Base-by-base conservation (phyloP, 2,888 invertebrate genomes). In the Acronicta psi region DNA sequence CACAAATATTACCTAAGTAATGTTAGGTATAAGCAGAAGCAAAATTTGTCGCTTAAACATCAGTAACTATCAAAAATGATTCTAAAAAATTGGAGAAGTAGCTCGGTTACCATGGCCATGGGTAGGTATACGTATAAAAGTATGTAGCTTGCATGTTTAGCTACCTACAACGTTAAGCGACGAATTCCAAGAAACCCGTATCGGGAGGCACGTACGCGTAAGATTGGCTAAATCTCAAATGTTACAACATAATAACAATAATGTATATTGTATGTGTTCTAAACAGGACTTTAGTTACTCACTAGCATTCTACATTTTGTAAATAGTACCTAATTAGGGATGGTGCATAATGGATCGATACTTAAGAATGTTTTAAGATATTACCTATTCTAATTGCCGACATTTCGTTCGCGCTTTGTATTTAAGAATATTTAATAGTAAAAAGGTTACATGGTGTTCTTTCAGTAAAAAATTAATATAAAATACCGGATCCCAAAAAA, bases 171-270 rank as follows among this genome's bases (percentile, higher is more conserved):
- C 84, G 83, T 79, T 84, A 82, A 84, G 83, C 84, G 85, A 86
- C 82, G 84, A 80, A 84, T 93, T 92, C 93, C 80, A 60, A 91
- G 93, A 93, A 93, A 87, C 75, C 90, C 87, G 86, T 89, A 91
- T 89, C 79, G 87, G 91, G 91, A 93, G 82, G 90, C 93, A 93
- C 93, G 93, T 92, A 90, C 93, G 87, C 80, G 79, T 81, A 81
- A 84, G 86, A 90, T 91, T 89, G 86, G 89, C 86, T 86, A 90
- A 90, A 90, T 89, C 84, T 88, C 83, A 74, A 86, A 87, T 84
- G 82, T 85, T 84, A 85, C 85, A 84, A 84, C 83, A 82, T 81
- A 84, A 87, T 86, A 88, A 87, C 82, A 86, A 82, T 85, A 81
- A 83, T 78, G 79, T 75, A 67, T 72, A 70, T 73, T 73, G 69